phyloP scores from a whole-genome alignment of 2,888 invertebrate species.

The Eupithecia pulchellata region DNA sequence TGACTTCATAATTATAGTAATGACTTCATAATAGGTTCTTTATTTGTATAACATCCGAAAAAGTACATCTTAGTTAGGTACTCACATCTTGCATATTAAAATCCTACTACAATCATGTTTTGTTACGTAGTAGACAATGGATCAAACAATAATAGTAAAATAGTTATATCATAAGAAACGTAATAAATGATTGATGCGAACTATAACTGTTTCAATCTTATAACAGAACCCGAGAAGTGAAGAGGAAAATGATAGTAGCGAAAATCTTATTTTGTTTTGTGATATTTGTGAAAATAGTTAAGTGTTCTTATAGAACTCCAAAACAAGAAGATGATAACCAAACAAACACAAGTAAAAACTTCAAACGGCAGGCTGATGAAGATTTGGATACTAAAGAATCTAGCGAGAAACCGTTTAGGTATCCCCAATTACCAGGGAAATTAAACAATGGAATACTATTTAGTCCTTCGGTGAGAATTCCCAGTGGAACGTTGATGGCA shows the following conservation, averaged over 20 bases:
- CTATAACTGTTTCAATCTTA: background rate
- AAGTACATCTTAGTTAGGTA: background rate
- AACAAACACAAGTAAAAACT: background rate
- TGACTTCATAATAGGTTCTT: background rate
- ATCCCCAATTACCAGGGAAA: background rate
- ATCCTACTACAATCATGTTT: background rate
- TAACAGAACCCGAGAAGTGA: background rate
- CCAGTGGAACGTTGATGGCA: background rate
- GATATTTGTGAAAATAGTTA: background rate
- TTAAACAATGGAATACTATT: background rate
- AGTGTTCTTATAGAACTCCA: background rate
- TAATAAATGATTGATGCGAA: background rate
- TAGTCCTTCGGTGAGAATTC: background rate
- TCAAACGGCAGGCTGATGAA: background rate
- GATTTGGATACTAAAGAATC: background rate
- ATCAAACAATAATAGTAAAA: background rate
- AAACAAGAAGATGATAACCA: background rate
- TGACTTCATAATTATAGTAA: background rate
- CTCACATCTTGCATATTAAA: background rate
- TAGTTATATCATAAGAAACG: background rate
- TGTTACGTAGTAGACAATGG: conserved; percentile 1
- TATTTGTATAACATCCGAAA: background rate
- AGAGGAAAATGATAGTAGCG: background rate
- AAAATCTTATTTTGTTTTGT: background rate
- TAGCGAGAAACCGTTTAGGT: background rate